Evolutionary conservation across 1,140 invertebrate genomes (phyloP).

Genomic region (Drosophila pandora): DNA sequence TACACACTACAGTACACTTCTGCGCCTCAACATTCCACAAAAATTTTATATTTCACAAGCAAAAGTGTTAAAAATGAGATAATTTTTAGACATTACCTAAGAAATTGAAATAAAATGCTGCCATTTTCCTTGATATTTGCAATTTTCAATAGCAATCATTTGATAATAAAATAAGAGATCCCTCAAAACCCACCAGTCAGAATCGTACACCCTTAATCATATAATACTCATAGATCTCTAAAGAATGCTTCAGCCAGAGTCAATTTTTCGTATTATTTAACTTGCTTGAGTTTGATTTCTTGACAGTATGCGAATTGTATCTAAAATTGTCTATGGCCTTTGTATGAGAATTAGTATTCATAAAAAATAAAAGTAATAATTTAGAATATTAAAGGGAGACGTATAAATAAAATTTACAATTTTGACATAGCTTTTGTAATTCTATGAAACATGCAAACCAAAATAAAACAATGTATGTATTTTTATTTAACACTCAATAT

Average conservation of each 20-base stretch:
- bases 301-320: conserved; percentile 43
- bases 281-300: conserved; percentile 34
- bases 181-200: conserved; percentile 60
- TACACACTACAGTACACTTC: conserved; percentile 28
- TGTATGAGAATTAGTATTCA: conserved; percentile 35
- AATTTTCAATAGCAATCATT: conserved; percentile 18
- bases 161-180: conserved; percentile 16
- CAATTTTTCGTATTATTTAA: conserved; percentile 24
- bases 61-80: conserved; percentile 36
- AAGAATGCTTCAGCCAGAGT: conserved; percentile 30
- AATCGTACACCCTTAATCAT: conserved; percentile 18
- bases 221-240: conserved; percentile 14
- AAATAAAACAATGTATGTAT: conserved; percentile 40
- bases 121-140: conserved; percentile 31
- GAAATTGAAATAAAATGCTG: conserved; percentile 53
- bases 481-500: conserved; percentile 54
- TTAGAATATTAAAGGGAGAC: conserved; percentile 35
- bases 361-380: conserved; percentile 20
- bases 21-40: conserved; percentile 60
- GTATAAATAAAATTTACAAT: conserved; percentile 63
- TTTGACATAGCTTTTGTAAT: conserved; percentile 71
- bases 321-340: conserved; percentile 60
- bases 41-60: conserved; percentile 26
- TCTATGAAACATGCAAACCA: conserved; percentile 44
- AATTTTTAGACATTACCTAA: conserved; percentile 54